Base-by-base conservation (phyloP, 2,888 invertebrate genomes). In the Dicyrtoma fusca region DNA sequence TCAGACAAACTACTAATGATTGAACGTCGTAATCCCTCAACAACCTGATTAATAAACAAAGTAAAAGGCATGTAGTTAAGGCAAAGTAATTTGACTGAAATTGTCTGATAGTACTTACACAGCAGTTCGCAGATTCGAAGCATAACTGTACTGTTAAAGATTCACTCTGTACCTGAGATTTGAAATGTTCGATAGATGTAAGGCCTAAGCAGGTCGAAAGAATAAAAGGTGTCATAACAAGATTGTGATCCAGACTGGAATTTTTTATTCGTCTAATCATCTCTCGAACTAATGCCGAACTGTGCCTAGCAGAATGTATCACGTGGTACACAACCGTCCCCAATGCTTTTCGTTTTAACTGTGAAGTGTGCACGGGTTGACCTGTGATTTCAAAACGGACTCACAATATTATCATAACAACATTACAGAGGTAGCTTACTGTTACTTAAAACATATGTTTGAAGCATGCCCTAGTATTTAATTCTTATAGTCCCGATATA, bases 241-340 rank as follows among this genome's bases (percentile, higher is more conserved):
- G 55, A 1, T 62, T 65, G 25, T 75, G 74, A 49, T 78, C 75
- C 34, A 64, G 75, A 1, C 66, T 21, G 10, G 78, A 74, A n/a
- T 66, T 63, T 65, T 75, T 80, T 11, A 79, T 71, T 14, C 75
- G 42, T 57, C 72, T 76, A 3, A 77, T 21, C 8, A 78, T 69
- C 13, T 76, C 75, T 25, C 62, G 63, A 6, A 75, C 42, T 0
- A 80, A n/a, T 11, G 63, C 4, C 3, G 76, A 64, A 19, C 57
- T 68, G 17, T 76, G 73, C 47, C 74, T 51, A 3, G 77, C 72
- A 2, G 74, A 68, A 45, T 80, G 76, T 17, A 79, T 55, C 51
- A 80, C 76, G 49, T 78, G 75, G 49, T 64, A 79, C 0, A 78
- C 77, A 11, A 76, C 75, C 1, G 74, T 78, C 0, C 77, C 80